Conservation (phyloP, 2,888 invertebrate species). For the Lasius fuliginosus region DNA sequence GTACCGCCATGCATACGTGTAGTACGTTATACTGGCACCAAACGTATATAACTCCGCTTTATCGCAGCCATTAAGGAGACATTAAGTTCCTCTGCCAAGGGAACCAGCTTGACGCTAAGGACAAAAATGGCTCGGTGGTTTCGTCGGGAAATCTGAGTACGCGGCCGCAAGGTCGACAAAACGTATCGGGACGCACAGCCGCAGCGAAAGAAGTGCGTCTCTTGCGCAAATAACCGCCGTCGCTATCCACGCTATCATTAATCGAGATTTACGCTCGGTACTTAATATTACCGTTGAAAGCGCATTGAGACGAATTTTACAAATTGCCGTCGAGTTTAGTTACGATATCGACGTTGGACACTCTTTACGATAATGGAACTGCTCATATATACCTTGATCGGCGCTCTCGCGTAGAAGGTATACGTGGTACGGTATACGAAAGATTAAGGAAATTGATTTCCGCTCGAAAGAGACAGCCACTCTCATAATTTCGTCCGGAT, state of each 20-base stretch:
- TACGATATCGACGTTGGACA: constrained; percentile 45
- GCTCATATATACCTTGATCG: constrained; percentile 18
- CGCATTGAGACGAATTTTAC: constrained; percentile 49
- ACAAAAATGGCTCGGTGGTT: constrained; percentile 68
- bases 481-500: constrained; percentile 29
- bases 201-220: constrained; percentile 38
- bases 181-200: constrained; percentile 41
- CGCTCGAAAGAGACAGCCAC: constrained; percentile 26
- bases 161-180: constrained; percentile 44
- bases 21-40: constrained; percentile 61
- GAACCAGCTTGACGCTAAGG: constrained; percentile 65
- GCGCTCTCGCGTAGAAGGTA: not conserved
- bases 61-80: constrained; percentile 79
- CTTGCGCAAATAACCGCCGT: constrained; percentile 38
- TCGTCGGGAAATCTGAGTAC: constrained; percentile 57
- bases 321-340: constrained; percentile 47
- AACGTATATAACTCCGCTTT: constrained; percentile 72
- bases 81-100: constrained; percentile 75
- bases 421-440: constrained; percentile 8
- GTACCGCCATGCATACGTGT: constrained; percentile 48
- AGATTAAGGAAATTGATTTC: constrained; percentile 49
- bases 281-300: constrained; percentile 45
- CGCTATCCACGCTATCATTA: constrained; percentile 34
- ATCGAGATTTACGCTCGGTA: constrained; percentile 41
- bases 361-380: constrained; percentile 55